These are phyloP conservation scores for Chelonus formosanus DNA, from an alignment of 2,888 invertebrate genomes.

Conservation along the genomic window DNA sequence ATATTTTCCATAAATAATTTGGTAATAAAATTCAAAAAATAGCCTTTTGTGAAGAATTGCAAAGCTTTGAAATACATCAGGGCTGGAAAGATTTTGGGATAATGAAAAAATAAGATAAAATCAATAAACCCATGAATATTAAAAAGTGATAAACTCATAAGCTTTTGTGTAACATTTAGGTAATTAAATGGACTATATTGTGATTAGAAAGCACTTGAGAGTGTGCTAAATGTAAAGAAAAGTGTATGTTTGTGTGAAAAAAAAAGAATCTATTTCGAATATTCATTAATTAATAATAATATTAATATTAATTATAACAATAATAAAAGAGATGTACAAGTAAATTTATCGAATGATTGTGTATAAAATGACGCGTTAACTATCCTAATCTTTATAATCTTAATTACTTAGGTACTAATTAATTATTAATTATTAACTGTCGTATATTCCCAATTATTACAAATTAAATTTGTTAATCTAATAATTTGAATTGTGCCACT, in stretches of 20 bases:
- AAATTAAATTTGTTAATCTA: constrained; percentile 31
- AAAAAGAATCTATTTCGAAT: constrained; percentile 19
- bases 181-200: constrained; percentile 59
- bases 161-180: constrained; percentile 52
- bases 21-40: neutral
- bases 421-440: constrained; percentile 42
- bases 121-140: constrained; percentile 16
- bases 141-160: constrained; percentile 45
- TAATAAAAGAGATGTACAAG: constrained; percentile 30
- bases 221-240: constrained; percentile 20
- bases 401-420: constrained; percentile 18
- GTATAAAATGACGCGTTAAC: constrained; percentile 43
- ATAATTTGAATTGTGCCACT: constrained; percentile 43
- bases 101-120: constrained; percentile 25
- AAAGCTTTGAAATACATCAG: constrained; percentile 41
- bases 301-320: too few species aligned
- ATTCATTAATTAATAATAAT: constrained; percentile 17
- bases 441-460: constrained; percentile 42
- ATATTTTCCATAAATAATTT: neutral
- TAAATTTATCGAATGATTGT: constrained; percentile 13
- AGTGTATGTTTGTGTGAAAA: constrained; percentile 12
- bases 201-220: constrained; percentile 52
- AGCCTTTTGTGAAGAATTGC: constrained; percentile 1
- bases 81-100: constrained; percentile 24
- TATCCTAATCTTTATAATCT: constrained; percentile 52